Conservation (phyloP, 1,140 invertebrate species). For the Hylaeus anthracinus region DNA sequence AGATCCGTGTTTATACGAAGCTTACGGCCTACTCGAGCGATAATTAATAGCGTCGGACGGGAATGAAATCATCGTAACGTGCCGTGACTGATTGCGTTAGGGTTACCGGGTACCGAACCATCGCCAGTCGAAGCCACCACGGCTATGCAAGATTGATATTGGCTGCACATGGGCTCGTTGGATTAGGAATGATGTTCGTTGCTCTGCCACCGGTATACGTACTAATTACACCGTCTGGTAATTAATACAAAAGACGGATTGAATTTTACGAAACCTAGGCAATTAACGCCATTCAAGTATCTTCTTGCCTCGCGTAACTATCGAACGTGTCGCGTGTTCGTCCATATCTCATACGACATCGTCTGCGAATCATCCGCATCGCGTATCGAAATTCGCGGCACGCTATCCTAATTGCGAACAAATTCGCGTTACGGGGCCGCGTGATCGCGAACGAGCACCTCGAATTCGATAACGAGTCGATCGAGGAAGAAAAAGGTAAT, state of each 20-base stretch:
- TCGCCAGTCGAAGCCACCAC: slow-evolving; percentile 35
- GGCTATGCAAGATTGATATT: slow-evolving; percentile 57
- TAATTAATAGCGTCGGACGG: slow-evolving; percentile 63
- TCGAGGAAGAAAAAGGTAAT: slow-evolving; percentile 14
- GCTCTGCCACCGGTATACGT: neutral
- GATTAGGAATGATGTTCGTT: neutral
- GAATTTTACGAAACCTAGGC: too few species aligned
- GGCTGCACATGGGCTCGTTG: slow-evolving; percentile 34
- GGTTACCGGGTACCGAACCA: slow-evolving; percentile 58
- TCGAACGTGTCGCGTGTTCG: too few species aligned
- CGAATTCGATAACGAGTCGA: slow-evolving; percentile 17
- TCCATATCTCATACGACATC: too few species aligned
- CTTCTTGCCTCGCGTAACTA: too few species aligned
- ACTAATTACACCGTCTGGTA: slow-evolving; percentile 36
- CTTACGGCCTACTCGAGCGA: slow-evolving; percentile 44
- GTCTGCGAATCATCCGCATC: too few species aligned
- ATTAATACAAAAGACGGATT: slow-evolving; percentile 13
- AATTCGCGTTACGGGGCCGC: neutral
- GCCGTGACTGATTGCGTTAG: slow-evolving; percentile 64
- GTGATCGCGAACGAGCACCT: slow-evolving; percentile 6
- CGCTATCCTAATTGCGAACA: neutral
- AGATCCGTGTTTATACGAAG: slow-evolving; percentile 52
- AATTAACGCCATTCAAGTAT: too few species aligned
- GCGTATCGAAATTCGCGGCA: neutral
- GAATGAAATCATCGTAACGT: slow-evolving; percentile 66